Percentiles rank a stretch among this genome's conserved stretches.
Evolutionary conservation across 2,113 vertebrate species (phyloP).

Genomic region (Leuciscus idus): DNA sequence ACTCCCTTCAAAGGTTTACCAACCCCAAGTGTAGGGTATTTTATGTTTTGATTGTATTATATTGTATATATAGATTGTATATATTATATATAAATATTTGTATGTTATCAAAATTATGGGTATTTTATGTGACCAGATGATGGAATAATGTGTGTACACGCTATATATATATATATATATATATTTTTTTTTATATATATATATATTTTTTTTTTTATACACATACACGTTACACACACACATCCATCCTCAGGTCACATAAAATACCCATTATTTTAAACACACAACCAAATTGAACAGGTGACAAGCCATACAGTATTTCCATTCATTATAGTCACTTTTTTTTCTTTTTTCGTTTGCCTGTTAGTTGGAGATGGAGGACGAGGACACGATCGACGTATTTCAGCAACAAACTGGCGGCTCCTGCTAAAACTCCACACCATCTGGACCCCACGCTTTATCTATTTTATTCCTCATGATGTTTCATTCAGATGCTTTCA

Average conservation of each 20-base stretch:
- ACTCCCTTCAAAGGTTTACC: background rate
- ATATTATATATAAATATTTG: too few relatives aligned
- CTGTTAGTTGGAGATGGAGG: slow-evolving; percentile 82
- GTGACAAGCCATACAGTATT: background rate
- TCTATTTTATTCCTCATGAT: slow-evolving; percentile 68
- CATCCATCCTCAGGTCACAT: too few relatives aligned
- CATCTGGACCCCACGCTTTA: slow-evolving; percentile 62
- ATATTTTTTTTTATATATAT: too few relatives aligned
- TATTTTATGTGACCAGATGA: background rate
- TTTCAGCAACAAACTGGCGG: slow-evolving; percentile 86
- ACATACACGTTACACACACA: too few relatives aligned
- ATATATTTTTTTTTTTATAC: too few relatives aligned
- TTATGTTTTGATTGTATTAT: too few relatives aligned
- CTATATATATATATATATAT: too few relatives aligned
- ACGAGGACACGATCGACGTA: slow-evolving; percentile 85
- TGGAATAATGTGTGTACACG: background rate
- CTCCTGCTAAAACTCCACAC: slow-evolving; percentile 72
- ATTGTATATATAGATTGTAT: too few relatives aligned
- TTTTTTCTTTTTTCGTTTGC: background rate
- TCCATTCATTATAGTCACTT: background rate
- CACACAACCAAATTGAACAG: too few relatives aligned
- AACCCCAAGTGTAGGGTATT: background rate
- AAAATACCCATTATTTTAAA: too few relatives aligned
- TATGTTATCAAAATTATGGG: too few relatives aligned
- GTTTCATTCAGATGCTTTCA: slow-evolving; percentile 62